Percentiles rank a stretch among this genome's conserved stretches.
These are phyloP conservation scores for Ellobius talpinus DNA, from an alignment of 2,113 vertebrate genomes.

Conservation along the genomic window DNA sequence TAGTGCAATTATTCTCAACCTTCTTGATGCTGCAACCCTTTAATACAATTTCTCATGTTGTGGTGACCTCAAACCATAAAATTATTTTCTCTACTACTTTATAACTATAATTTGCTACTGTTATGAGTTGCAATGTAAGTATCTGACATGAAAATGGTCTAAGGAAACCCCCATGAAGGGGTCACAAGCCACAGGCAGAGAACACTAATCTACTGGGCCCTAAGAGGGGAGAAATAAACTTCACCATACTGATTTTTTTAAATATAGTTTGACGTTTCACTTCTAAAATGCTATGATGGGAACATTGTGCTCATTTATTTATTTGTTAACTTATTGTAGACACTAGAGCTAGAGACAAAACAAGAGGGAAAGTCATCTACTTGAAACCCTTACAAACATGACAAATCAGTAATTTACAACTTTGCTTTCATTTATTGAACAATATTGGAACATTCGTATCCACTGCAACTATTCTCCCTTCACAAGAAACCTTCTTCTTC, in stretches of 20 bases:
- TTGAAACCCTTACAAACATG: conserved; percentile 66
- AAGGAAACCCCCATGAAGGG: not conserved
- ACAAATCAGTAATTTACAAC: conserved; percentile 70
- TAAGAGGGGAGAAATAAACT: not conserved
- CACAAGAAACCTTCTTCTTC: not conserved
- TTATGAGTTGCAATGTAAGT: not conserved
- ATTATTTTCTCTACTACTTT: not conserved
- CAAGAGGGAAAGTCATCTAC: not conserved
- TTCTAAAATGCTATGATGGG: not conserved
- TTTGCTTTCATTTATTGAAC: conserved; percentile 69
- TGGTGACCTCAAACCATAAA: not conserved
- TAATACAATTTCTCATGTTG: not conserved
- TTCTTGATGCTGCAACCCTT: not conserved
- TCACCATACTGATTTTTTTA: not conserved
- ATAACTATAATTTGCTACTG: not conserved
- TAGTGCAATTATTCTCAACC: not conserved
- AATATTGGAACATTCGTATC: conserved; percentile 54
- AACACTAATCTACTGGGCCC: not conserved
- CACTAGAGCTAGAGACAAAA: conserved; percentile 33
- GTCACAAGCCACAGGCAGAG: not conserved
- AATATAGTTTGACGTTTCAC: conserved; percentile 1
- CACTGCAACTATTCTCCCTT: not conserved
- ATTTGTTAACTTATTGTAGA: not conserved
- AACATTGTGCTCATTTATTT: not conserved
- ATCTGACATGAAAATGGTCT: not conserved